Evolutionary conservation across 1,140 invertebrate species (phyloP).

Genomic region (Acromyrmex charruanus): DNA sequence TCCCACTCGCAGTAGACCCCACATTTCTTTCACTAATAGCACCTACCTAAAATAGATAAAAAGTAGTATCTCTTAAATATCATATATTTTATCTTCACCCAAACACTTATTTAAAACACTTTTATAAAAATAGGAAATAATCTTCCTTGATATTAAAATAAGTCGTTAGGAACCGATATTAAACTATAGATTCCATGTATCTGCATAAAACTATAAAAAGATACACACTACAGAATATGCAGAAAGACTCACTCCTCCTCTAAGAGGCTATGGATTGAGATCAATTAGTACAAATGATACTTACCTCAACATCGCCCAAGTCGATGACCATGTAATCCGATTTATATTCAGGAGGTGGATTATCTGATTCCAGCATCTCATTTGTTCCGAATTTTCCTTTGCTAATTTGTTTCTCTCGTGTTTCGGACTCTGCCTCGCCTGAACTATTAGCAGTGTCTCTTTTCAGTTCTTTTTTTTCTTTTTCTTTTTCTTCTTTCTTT

Average conservation of each 20-base stretch:
- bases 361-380: conserved; percentile 85
- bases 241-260: not conserved
- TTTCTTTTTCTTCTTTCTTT: conserved; percentile 83
- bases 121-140: conserved; percentile 16
- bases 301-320: conserved; percentile 83
- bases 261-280: not conserved
- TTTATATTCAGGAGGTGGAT: conserved; percentile 83
- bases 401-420: conserved; percentile 76
- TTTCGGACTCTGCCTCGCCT: conserved; percentile 75
- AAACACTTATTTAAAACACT: not conserved
- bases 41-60: conserved; percentile 73
- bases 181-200: not conserved
- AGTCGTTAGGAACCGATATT: not conserved
- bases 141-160: not conserved
- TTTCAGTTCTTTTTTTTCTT: conserved; percentile 81
- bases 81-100: not conserved
- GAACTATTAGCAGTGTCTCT: conserved; percentile 60
- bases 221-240: not conserved
- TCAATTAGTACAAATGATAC: conserved; percentile 23
- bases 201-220: not conserved
- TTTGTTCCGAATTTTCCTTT: conserved; percentile 84
- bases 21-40: conserved; percentile 78
- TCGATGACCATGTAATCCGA: conserved; percentile 85
- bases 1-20: conserved; percentile 73
- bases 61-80: not conserved